Evolutionary conservation across 2,888 invertebrate genomes (phyloP), one percentile per base, ranked within the genome.

Genomic region (Xanthia icteritia): DNA sequence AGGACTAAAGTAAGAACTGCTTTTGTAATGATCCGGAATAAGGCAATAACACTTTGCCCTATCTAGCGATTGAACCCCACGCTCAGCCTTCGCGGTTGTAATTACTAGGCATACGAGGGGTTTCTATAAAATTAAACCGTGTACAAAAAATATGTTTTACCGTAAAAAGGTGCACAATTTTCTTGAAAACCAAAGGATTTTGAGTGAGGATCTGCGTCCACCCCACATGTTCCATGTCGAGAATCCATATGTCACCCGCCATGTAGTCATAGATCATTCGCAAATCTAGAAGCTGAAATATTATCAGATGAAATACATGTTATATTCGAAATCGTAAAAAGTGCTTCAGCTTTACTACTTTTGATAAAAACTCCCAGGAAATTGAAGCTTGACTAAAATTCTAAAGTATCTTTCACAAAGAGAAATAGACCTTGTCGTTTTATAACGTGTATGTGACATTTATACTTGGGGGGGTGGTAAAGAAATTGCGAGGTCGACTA

Each of bases 181-280:
- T 82, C 54, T 42, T 56, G 2, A 60, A 27, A 31, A 79, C 54
- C 36, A 82, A n/a, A 36, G 71, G 81, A 72, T 78, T 82, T n/a
- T 48, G 82, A 20, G n/a, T 11, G 23, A 82, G 23, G 3, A 82
- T 5, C 13, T 45, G 23, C 39, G 15, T 1, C 82, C 68, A 82
- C 42, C 67, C 8, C 0, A 82, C 11, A 56, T 79, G 23, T 15
- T 68, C 1, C 8, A 79, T 2, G n/a, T 82, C 71, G 4, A 82
- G 0, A 31, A 82, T 71, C 83, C 83, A 82, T 68, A 82, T 74
- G 45, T 82, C 82, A 0, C 79, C 83, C 45, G 67, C 51, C 73
- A 82, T 82, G 31, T 82, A 82, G 48, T 82, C 82, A 67, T 60
- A 71, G n/a, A 31, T 56, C 63, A 82, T 48, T 68, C 70, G 66